Evolutionary conservation across 2,888 invertebrate species (phyloP).

Genomic region (Caenorhabditis sp.): DNA sequence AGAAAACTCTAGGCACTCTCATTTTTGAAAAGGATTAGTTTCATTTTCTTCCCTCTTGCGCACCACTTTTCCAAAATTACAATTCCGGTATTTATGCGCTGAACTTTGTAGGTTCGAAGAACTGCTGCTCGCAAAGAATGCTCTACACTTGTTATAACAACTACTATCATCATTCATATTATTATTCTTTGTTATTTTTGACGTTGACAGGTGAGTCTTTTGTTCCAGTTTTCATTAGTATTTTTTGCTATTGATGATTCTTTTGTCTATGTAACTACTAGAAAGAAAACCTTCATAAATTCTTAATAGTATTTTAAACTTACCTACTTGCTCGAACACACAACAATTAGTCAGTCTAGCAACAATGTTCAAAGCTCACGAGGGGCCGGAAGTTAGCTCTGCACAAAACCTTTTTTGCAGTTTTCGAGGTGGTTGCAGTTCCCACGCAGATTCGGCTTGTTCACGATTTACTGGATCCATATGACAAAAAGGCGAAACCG

Average conservation of each 20-base stretch:
- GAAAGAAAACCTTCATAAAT: too few species aligned
- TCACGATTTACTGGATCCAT: conserved; percentile 56
- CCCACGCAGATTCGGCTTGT: conserved; percentile 55
- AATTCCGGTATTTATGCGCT: too few species aligned
- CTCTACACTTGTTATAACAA: not conserved
- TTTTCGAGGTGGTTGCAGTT: conserved; percentile 3
- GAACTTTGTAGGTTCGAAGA: not conserved
- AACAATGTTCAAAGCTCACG: not conserved
- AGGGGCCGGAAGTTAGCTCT: not conserved
- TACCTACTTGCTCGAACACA: not conserved
- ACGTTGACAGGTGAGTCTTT: conserved; percentile 16
- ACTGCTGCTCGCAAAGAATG: not conserved
- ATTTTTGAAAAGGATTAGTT: too few species aligned
- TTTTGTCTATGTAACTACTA: not conserved
- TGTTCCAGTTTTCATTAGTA: not conserved
- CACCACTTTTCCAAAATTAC: too few species aligned
- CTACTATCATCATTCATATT: not conserved
- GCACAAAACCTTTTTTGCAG: not conserved
- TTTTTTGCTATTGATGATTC: not conserved
- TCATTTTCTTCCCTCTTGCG: too few species aligned
- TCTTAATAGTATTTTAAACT: too few species aligned
- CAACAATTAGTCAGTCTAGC: not conserved
- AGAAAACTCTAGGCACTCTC: too few species aligned
- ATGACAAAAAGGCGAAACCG: conserved; percentile 66
- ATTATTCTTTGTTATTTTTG: conserved; percentile 5